Evolutionary conservation across 2,888 invertebrate species (phyloP), one percentile per base, ranked within the genome.

Genomic region (Dusona sp.): DNA sequence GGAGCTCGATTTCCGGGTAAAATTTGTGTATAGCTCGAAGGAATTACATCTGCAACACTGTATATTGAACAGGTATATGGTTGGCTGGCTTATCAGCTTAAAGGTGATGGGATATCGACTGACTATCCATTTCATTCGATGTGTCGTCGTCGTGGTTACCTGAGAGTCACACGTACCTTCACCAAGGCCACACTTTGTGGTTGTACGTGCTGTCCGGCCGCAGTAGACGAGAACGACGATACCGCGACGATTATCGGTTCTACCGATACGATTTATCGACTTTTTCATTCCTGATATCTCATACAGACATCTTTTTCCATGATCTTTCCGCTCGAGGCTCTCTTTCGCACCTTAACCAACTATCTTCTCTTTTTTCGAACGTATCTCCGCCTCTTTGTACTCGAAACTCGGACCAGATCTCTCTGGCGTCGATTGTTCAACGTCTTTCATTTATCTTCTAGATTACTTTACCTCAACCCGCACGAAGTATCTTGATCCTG

Each of bases 241-340:
- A 48, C 61, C 61, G 29, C 61, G 11, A 64, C 61, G 78, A 81
- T 82, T 82, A 85, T 74, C 78, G 61, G 48, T 51, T 13, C 51
- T 57, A 11, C 38, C 65, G 70, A 72, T 77, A 75, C 70, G 77
- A 85, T 77, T 81, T 72, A 82, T 85, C 78, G 82, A 82, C 68
- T 74, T 79, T 82, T 79, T 61, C 61, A 79, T 74, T 73, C 48
- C 48, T 48, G 42, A 45, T 61, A 67, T 65, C 54, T 65, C 78
- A 42, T 57, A 16, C 51, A 29, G n/a, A 48, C 42, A 51, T 72
- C 74, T 80, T 80, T 36, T 65, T 81, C 38, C n/a, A 19, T 19
- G 45, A 19, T 65, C 42, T 22, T 65, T 48, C 45, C 36, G 42
- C 22, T 22, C 29, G 25, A 48, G 51, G 54, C 57, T 82, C 51